Evolutionary conservation across 2,888 invertebrate species (phyloP).

Genomic region (Thelaira solivaga): DNA sequence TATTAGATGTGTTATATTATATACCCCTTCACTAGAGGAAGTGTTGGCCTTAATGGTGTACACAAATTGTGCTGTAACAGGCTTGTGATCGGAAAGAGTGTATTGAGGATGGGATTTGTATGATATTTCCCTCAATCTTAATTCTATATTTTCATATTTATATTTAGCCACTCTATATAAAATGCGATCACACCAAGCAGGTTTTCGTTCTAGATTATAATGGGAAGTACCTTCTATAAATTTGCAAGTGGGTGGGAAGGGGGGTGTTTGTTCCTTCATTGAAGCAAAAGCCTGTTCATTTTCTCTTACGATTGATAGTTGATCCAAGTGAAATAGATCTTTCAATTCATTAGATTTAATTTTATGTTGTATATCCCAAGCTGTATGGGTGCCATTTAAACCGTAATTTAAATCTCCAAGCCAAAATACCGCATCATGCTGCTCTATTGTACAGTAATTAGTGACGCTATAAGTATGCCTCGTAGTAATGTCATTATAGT

Average conservation of each 20-base stretch:
- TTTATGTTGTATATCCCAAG: constrained; percentile 82
- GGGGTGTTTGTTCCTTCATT: constrained; percentile 84
- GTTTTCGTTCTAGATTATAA: constrained; percentile 91
- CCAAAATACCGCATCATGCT: constrained; percentile 97
- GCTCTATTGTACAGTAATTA: constrained; percentile 89
- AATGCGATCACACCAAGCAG: constrained; percentile 97
- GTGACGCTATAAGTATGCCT: constrained; percentile 86
- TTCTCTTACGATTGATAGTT: constrained; percentile 83
- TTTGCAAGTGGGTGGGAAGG: constrained; percentile 93
- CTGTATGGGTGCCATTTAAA: constrained; percentile 81
- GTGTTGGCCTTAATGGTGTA: constrained; percentile 68
- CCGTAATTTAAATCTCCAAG: constrained; percentile 94
- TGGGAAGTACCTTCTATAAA: constrained; percentile 85
- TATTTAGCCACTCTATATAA: constrained; percentile 90
- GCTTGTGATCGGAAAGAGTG: constrained; percentile 93
- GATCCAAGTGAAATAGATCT: constrained; percentile 85
- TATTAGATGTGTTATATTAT: constrained; percentile 72
- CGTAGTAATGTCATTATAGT: constrained; percentile 91
- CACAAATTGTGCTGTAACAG: constrained; percentile 87
- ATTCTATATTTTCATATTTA: constrained; percentile 87
- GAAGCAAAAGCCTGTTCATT: constrained; percentile 90
- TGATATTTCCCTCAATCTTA: constrained; percentile 84
- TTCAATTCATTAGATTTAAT: constrained; percentile 83
- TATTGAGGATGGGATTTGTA: constrained; percentile 89
- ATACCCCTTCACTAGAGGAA: constrained; percentile 67